phyloP scores from a whole-genome alignment of 2,888 invertebrate genomes.

The Nemoura dubitans region DNA sequence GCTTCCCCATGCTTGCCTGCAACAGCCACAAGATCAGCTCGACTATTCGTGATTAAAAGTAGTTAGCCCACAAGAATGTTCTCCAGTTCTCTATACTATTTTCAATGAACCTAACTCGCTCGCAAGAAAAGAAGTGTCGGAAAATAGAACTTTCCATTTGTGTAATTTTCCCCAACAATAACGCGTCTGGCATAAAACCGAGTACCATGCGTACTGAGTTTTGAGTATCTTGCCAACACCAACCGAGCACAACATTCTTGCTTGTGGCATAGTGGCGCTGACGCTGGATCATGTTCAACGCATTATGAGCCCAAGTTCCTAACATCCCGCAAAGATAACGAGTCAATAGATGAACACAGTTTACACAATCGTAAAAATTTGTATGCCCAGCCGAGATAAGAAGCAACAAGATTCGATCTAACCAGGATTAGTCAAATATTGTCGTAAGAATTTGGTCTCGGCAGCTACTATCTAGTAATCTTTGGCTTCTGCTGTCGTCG shows the following conservation, averaged over 20 bases:
- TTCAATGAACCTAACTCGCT: not conserved
- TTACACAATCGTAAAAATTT: slow-evolving; percentile 41
- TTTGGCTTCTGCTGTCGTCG: not conserved
- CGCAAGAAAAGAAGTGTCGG: not conserved
- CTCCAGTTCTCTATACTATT: not conserved
- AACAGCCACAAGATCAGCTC: not conserved
- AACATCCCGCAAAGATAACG: slow-evolving; percentile 41
- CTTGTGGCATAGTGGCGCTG: not conserved
- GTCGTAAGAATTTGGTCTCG: slow-evolving; percentile 38
- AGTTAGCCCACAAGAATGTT: not conserved
- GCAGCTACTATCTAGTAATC: slow-evolving; percentile 38
- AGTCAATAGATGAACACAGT: slow-evolving; percentile 37
- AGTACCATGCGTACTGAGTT: too few species aligned
- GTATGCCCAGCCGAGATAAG: slow-evolving; percentile 33
- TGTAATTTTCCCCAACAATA: not conserved
- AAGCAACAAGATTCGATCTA: slow-evolving; percentile 18
- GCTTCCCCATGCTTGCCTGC: not conserved
- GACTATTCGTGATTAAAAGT: not conserved
- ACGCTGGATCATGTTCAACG: not conserved
- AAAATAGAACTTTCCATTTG: not conserved
- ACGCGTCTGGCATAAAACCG: too few species aligned
- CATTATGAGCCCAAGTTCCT: not conserved
- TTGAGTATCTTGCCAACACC: not conserved
- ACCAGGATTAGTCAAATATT: slow-evolving; percentile 37
- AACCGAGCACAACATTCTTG: not conserved